These are phyloP conservation scores for Minunthozetes semirufus DNA, from an alignment of 2,888 invertebrate species.

Conservation along the genomic window DNA sequence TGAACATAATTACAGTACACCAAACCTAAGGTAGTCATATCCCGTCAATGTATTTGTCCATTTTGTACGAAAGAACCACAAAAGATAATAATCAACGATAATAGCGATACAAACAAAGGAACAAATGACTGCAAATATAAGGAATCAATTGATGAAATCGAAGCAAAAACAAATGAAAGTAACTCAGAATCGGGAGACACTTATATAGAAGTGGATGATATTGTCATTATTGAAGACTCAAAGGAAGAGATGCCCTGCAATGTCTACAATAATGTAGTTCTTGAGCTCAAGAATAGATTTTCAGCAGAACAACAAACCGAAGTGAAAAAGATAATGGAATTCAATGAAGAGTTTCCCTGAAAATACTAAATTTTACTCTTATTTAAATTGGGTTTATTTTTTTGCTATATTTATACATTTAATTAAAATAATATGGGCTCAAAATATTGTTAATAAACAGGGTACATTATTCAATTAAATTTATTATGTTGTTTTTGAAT, in stretches of 20 bases:
- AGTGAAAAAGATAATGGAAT: background rate
- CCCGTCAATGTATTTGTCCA: conserved; percentile 23
- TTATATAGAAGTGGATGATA: background rate
- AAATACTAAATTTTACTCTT: too few relatives aligned
- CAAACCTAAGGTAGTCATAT: conserved; percentile 1
- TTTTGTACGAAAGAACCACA: conserved; percentile 20
- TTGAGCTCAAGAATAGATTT: background rate
- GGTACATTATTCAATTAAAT: too few relatives aligned
- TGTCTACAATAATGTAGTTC: conserved; percentile 14
- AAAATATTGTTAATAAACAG: too few relatives aligned
- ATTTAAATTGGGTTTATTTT: too few relatives aligned
- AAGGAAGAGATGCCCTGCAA: conserved; percentile 13
- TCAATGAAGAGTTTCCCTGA: background rate
- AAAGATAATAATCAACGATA: background rate
- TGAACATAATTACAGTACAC: conserved; percentile 1
- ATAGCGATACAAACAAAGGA: background rate
- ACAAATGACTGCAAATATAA: background rate
- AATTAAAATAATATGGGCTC: too few relatives aligned
- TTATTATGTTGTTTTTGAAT: too few relatives aligned
- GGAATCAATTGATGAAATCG: background rate
- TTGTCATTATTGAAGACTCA: background rate
- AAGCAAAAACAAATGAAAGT: background rate
- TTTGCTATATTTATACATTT: too few relatives aligned
- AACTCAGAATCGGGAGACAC: background rate
- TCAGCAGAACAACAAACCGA: background rate